These are phyloP conservation scores for Leiothrix lutea DNA, from an alignment of 2,113 vertebrate genomes.

Conservation along the genomic window DNA sequence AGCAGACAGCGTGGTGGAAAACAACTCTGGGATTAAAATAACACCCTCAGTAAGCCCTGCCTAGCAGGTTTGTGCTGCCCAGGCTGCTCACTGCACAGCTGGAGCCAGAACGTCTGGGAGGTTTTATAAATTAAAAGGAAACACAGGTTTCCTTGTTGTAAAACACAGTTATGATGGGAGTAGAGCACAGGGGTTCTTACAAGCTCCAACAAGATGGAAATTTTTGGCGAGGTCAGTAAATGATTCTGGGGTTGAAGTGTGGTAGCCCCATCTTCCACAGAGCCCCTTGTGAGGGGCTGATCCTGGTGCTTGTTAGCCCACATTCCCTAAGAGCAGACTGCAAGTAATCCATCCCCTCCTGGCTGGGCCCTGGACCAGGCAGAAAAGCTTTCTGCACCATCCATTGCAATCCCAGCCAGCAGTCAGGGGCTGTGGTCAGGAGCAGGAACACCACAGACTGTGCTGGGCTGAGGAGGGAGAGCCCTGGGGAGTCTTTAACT, in stretches of 20 bases:
- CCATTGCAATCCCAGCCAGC: not conserved
- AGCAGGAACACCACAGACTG: not conserved
- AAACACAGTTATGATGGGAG: not conserved
- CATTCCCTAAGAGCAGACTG: not conserved
- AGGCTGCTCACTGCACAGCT: not conserved
- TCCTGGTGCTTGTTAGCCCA: not conserved
- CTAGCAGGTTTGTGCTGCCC: not conserved
- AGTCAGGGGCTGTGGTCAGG: not conserved
- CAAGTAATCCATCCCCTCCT: not conserved
- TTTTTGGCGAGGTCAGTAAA: constrained; percentile 8
- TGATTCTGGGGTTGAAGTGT: not conserved
- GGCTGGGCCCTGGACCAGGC: not conserved
- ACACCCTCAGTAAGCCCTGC: not conserved
- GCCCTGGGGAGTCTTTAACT: constrained; percentile 40
- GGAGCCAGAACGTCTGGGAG: constrained; percentile 34
- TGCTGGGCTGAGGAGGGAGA: not conserved
- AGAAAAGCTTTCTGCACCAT: not conserved
- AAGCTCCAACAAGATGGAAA: not conserved
- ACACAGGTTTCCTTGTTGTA: not conserved
- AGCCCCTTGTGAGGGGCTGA: not conserved
- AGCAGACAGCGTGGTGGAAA: not conserved
- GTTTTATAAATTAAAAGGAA: constrained; percentile 56
- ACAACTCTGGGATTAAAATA: constrained; percentile 3
- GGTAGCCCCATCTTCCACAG: rapidly evolving
- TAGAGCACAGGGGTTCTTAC: constrained; percentile 10